phyloP scores from a whole-genome alignment of 2,888 invertebrate genomes.

The Heliconius charithonia region DNA sequence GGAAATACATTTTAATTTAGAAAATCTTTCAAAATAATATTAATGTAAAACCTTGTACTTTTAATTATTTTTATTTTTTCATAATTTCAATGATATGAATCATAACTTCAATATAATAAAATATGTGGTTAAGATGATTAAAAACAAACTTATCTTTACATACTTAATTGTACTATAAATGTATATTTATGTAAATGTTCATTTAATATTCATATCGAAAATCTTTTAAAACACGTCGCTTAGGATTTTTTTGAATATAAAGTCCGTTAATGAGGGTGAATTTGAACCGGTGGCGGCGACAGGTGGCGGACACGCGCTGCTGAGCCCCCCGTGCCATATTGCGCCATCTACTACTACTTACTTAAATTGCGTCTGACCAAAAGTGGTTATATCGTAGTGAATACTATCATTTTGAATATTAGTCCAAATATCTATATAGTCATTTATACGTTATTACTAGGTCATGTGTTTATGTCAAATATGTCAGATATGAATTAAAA shows the following conservation, averaged over 20 bases:
- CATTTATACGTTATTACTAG: background rate
- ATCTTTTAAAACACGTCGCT: constrained; percentile 46
- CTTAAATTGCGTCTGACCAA: constrained; percentile 25
- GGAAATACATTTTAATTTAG: background rate
- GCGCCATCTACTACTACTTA: constrained; percentile 48
- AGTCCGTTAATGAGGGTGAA: constrained; percentile 69
- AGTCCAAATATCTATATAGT: background rate
- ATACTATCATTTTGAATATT: constrained; percentile 19
- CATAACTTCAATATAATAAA: background rate
- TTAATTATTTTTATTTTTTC: background rate
- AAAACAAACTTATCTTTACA: background rate
- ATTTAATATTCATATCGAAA: constrained; percentile 33
- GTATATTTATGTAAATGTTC: constrained; percentile 30
- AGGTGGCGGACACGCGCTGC: constrained; percentile 78
- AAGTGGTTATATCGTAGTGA: constrained; percentile 21
- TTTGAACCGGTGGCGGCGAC: constrained; percentile 63
- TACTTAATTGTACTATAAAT: background rate
- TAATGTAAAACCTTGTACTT: background rate
- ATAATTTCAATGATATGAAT: too few relatives aligned
- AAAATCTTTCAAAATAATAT: background rate
- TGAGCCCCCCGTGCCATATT: constrained; percentile 61
- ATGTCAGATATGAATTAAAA: too few relatives aligned
- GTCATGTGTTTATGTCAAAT: background rate
- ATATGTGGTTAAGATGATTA: background rate
- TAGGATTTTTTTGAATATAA: constrained; percentile 76